Evolutionary conservation across 2,888 invertebrate species (phyloP).

Genomic region (Aleiodes alternator): DNA sequence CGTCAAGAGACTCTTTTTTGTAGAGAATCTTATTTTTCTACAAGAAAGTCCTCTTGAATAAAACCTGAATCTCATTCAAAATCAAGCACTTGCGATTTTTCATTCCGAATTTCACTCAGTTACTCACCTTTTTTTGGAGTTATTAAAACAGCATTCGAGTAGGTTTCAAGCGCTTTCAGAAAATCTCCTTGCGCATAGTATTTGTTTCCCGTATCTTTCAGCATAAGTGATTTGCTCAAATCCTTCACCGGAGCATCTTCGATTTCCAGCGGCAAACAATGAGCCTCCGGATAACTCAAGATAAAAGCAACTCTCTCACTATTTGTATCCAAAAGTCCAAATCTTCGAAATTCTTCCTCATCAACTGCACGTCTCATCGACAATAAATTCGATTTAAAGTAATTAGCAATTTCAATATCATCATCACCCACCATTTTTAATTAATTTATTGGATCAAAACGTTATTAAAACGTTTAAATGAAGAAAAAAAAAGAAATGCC

Average conservation of each 20-base stretch:
- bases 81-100: not conserved
- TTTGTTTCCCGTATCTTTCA: conserved; percentile 85
- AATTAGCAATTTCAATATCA: conserved; percentile 61
- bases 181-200: conserved; percentile 85
- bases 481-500: not conserved
- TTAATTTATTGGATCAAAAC: not conserved
- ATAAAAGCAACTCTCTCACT: conserved; percentile 82
- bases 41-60: not conserved
- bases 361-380: conserved; percentile 77
- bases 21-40: too few species aligned
- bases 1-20: not conserved
- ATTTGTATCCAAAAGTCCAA: conserved; percentile 80
- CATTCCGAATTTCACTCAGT: not conserved
- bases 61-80: not conserved
- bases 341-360: conserved; percentile 80
- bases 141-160: conserved; percentile 82
- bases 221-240: conserved; percentile 78
- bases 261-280: conserved; percentile 77
- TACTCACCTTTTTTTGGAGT: conserved; percentile 82
- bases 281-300: conserved; percentile 76
- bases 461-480: not conserved
- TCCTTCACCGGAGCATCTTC: conserved; percentile 78
- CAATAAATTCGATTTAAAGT: conserved; percentile 67
- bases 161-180: conserved; percentile 81
- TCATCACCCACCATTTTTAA: conserved; percentile 53